These are phyloP conservation scores for Ceyx margarethae DNA, from an alignment of 2,113 vertebrate species.

Conservation along the genomic window DNA sequence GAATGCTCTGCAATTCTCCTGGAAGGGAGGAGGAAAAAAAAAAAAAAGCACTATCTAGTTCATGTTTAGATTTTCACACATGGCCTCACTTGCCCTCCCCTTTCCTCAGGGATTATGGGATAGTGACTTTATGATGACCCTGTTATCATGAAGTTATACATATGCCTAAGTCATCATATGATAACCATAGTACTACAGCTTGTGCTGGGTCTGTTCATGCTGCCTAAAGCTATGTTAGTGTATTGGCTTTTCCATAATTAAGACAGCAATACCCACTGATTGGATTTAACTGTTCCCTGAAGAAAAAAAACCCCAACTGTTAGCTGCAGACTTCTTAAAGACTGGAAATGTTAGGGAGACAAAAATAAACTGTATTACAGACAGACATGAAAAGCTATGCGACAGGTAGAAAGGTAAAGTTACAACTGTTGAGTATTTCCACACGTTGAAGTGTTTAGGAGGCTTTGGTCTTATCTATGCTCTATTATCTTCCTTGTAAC, in stretches of 20 bases:
- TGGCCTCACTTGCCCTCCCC: not conserved
- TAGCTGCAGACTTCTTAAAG: not conserved
- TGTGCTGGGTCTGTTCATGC: not conserved
- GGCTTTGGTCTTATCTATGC: not conserved
- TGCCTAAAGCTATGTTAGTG: not conserved
- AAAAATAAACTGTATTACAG: not conserved
- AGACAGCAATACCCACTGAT: not conserved
- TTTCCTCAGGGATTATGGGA: not conserved
- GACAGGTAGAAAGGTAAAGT: not conserved
- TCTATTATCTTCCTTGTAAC: not conserved
- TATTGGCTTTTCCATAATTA: not conserved
- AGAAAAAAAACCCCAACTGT: not conserved
- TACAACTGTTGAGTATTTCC: not conserved
- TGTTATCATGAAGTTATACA: not conserved
- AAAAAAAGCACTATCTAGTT: not conserved
- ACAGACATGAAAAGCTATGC: not conserved
- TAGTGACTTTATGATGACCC: not conserved
- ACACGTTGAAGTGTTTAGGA: not conserved
- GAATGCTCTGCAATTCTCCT: not conserved
- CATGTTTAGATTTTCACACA: rapidly evolving
- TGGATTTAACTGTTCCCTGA: not conserved
- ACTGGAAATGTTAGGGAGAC: not conserved
- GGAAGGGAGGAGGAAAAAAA: not conserved
- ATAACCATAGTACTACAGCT: not conserved
- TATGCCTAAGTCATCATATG: not conserved